Conservation (phyloP, 2,797 vertebrate species). For the Carapus acus region DNA sequence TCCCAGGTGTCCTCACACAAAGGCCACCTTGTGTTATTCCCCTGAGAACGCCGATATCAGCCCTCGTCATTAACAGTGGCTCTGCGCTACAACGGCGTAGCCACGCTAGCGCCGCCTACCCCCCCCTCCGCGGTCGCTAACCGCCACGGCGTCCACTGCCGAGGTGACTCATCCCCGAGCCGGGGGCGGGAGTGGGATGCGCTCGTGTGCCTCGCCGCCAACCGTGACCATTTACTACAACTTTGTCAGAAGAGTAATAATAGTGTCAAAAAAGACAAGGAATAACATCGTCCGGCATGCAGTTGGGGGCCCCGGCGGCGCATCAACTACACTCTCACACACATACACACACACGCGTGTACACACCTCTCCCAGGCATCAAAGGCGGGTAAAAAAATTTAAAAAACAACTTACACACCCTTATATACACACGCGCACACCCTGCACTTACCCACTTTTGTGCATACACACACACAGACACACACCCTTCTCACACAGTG, state of each 20-base stretch:
- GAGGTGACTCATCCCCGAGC: slow-evolving; percentile 48
- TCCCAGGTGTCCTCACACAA: slow-evolving; percentile 65
- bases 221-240: slow-evolving; percentile 41
- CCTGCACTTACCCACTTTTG: slow-evolving; percentile 62
- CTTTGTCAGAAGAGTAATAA: slow-evolving; percentile 35
- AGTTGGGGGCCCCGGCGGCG: slow-evolving; percentile 41
- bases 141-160: slow-evolving; percentile 43
- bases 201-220: slow-evolving; percentile 48
- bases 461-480: slow-evolving; percentile 40
- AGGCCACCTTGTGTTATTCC: slow-evolving; percentile 60
- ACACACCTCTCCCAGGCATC: slow-evolving; percentile 55
- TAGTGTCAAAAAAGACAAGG: slow-evolving; percentile 20
- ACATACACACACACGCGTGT: too few relatives aligned
- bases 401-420: slow-evolving; percentile 53
- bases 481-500: slow-evolving; percentile 50
- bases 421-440: slow-evolving; percentile 59
- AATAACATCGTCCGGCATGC: slow-evolving; percentile 23
- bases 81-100: slow-evolving; percentile 42
- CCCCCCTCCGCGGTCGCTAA: slow-evolving; percentile 27
- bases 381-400: slow-evolving; percentile 53
- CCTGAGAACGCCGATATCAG: slow-evolving; percentile 53
- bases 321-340: slow-evolving; percentile 62
- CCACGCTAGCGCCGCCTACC: slow-evolving; percentile 47
- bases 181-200: slow-evolving; percentile 59
- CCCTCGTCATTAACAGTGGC: slow-evolving; percentile 65